Evolutionary conservation across 2,888 invertebrate species (phyloP).

Genomic region (Philopedon plagiatum): DNA sequence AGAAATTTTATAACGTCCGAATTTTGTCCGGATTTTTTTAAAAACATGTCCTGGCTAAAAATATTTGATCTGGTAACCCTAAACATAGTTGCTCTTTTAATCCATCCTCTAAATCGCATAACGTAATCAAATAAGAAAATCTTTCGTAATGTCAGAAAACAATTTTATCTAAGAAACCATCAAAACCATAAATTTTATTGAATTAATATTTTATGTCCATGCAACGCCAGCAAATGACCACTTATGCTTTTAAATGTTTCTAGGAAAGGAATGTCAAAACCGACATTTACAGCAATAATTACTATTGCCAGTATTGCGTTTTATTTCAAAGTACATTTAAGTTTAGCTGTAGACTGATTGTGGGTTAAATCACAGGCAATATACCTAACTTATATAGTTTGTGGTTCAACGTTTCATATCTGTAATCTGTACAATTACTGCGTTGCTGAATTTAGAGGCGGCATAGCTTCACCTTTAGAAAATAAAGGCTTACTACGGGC

Average conservation of each 20-base stretch:
- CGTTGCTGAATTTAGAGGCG: not conserved
- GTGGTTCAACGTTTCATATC: not conserved
- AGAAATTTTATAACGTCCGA: no score
- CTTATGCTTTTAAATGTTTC: slow-evolving; percentile 11
- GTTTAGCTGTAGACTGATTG: slow-evolving; percentile 11
- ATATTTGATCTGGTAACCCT: no score
- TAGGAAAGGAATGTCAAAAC: slow-evolving; percentile 10
- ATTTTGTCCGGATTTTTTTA: no score
- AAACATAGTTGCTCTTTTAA: no score
- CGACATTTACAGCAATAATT: not conserved
- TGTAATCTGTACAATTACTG: not conserved
- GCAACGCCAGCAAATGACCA: slow-evolving; percentile 19
- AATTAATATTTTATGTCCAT: slow-evolving; percentile 20
- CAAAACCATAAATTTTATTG: slow-evolving; percentile 31
- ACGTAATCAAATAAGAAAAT: not conserved
- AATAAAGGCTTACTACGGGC: no score
- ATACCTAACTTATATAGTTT: no score
- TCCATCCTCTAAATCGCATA: not conserved
- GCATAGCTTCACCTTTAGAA: no score
- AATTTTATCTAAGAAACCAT: slow-evolving; percentile 22
- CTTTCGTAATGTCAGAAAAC: slow-evolving; percentile 9
- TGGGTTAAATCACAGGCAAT: no score
- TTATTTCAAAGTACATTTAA: slow-evolving; percentile 12
- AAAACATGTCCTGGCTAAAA: no score
- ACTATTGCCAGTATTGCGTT: slow-evolving; percentile 2